These are phyloP conservation scores for Tamandua tetradactyla DNA, from an alignment of 2,797 vertebrate genomes.

Conservation along the genomic window DNA sequence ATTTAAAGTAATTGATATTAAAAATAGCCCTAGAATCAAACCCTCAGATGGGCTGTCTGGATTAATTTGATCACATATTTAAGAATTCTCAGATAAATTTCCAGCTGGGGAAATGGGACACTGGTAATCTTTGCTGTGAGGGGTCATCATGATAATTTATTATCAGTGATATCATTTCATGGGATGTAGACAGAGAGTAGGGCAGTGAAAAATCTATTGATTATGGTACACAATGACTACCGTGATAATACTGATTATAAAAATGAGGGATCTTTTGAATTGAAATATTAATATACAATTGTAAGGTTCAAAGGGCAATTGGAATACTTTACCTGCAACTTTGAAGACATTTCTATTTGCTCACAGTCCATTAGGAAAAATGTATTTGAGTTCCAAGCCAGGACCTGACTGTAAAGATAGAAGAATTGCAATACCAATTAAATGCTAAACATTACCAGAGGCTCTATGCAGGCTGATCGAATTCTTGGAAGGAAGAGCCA, in stretches of 20 bases:
- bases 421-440: not conserved
- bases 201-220: not conserved
- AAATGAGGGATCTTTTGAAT: not conserved
- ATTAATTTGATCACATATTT: not conserved
- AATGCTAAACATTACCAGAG: not conserved
- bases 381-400: not conserved
- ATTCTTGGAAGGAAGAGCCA: not conserved
- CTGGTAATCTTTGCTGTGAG: not conserved
- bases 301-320: not conserved
- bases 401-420: not conserved
- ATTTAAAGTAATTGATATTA: not conserved
- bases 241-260: not conserved
- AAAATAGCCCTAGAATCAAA: not conserved
- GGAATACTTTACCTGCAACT: accelerated
- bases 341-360: not conserved
- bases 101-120: no score
- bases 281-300: not conserved
- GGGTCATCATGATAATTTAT: no score
- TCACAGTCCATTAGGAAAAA: not conserved
- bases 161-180: not conserved
- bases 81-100: not conserved
- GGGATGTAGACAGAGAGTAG: accelerated
- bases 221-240: not conserved
- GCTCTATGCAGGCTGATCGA: not conserved
- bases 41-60: not conserved